Base-by-base conservation (phyloP, 2,888 invertebrate species). In the Andrena flavipes region DNA sequence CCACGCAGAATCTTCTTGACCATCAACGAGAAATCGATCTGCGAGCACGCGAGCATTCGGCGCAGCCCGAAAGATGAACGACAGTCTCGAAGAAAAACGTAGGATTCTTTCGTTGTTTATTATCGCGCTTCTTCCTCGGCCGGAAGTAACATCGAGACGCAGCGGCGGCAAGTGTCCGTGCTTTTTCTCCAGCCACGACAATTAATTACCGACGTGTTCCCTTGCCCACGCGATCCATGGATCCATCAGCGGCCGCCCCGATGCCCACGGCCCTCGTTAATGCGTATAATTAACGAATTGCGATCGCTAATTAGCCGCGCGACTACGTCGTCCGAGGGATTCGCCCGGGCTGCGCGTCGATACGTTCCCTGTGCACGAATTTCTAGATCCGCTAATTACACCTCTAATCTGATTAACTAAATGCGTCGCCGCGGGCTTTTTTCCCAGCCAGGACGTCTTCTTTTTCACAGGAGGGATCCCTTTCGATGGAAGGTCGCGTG, bases 321-420 rank as follows among this genome's bases (percentile, higher is more conserved):
- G 63, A 51, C 30, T 51, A 26, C 29, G 62, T 29, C 51, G 29
- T 60, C 48, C 49, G n/a, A 30, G 51, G 72, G 35, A 76, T 74
- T 67, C 54, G 35, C 29, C 42, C 48, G 59, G 16, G 33, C n/a
- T 29, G 10, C 54, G 67, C 56, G 48, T 63, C 73, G 80, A 56
- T 68, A 51, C n/a, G 35, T 42, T 10, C 2, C 2, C 60, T 4
- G 8, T 5, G 20, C 48, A 77, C 69, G 67, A 82, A 65, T 76
- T 78, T 83, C 84, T 79, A 49, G 56, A 75, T 72, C 71, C 78
- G 79, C 74, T 89, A 85, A 89, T 89, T 89, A 65, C 77, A 42
- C n/a, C 54, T 42, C 69, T 82, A 83, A 89, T 89, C 87, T 72
- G 89, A 84, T 89, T 82, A 86, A 67, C 71, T 62, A 83, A 85